phyloP scores from a whole-genome alignment of 2,113 vertebrate genomes.

The Hippopotamus amphibius region DNA sequence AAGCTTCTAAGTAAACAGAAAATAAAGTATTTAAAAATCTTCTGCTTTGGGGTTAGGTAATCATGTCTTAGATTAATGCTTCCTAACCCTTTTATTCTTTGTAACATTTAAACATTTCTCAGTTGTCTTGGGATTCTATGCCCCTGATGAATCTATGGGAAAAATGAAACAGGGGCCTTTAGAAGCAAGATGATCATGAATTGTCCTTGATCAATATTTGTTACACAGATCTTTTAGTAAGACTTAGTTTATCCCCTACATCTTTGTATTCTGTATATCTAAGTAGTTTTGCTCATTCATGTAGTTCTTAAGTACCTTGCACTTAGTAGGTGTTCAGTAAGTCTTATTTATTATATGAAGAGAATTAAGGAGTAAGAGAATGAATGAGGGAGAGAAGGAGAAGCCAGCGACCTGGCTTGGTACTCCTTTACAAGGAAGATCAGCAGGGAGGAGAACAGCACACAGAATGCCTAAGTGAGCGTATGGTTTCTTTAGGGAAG shows the following conservation, averaged over 20 bases:
- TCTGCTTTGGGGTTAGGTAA: constrained; percentile 30
- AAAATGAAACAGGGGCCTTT: neutral
- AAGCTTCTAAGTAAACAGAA: neutral
- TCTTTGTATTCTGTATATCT: neutral
- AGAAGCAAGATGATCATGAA: constrained; percentile 22
- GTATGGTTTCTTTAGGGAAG: neutral
- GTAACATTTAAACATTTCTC: neutral
- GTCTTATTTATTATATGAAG: constrained; percentile 8
- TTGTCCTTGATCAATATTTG: neutral
- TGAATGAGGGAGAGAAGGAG: neutral
- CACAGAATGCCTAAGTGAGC: neutral
- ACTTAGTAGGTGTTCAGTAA: neutral
- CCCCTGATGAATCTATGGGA: neutral
- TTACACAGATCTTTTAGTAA: constrained; percentile 15
- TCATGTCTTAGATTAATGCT: constrained; percentile 29
- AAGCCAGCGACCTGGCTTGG: neutral
- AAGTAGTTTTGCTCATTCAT: constrained; percentile 17
- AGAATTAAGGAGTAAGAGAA: neutral
- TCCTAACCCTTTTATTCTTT: constrained; percentile 19
- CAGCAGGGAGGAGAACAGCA: neutral
- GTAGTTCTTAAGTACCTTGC: neutral
- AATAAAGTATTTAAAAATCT: constrained; percentile 37
- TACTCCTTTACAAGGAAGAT: neutral
- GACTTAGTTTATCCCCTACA: neutral
- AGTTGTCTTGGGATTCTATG: neutral